Conservation (phyloP, 1,140 invertebrate genomes). For the Sesamia nonagrioides region DNA sequence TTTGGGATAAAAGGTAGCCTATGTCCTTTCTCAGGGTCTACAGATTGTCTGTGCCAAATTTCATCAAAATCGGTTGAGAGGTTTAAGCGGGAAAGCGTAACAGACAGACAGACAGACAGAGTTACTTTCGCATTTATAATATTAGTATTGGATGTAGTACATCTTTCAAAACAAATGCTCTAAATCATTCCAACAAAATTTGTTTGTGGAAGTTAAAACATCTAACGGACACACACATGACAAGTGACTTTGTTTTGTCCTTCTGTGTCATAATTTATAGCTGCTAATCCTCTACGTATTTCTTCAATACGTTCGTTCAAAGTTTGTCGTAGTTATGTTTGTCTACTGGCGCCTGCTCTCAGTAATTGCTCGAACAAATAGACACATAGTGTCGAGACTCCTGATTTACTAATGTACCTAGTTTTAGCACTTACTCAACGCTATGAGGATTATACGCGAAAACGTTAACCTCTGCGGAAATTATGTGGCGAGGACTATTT, state of each 20-base stretch:
- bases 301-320: slow-evolving; percentile 51
- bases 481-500: background rate
- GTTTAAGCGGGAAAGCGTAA: too few relatives aligned
- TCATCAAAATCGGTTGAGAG: too few relatives aligned
- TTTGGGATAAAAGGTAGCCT: too few relatives aligned
- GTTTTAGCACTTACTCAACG: slow-evolving; percentile 82
- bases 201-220: too few relatives aligned
- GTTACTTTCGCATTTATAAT: too few relatives aligned
- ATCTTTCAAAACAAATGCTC: too few relatives aligned
- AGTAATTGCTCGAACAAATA: slow-evolving; percentile 84
- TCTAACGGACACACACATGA: too few relatives aligned
- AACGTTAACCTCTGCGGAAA: slow-evolving; percentile 50
- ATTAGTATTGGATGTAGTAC: too few relatives aligned
- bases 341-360: slow-evolving; percentile 80
- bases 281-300: slow-evolving; percentile 30
- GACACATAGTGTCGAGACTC: slow-evolving; percentile 66
- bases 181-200: too few relatives aligned
- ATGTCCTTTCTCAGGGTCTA: too few relatives aligned
- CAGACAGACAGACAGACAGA: too few relatives aligned
- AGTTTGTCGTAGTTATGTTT: slow-evolving; percentile 74
- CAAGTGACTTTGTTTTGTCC: background rate
- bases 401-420: slow-evolving; percentile 84
- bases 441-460: slow-evolving; percentile 60
- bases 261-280: background rate
- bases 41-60: too few relatives aligned